phyloP scores from a whole-genome alignment of 2,888 invertebrate genomes.

The Leucophora obtusa region DNA sequence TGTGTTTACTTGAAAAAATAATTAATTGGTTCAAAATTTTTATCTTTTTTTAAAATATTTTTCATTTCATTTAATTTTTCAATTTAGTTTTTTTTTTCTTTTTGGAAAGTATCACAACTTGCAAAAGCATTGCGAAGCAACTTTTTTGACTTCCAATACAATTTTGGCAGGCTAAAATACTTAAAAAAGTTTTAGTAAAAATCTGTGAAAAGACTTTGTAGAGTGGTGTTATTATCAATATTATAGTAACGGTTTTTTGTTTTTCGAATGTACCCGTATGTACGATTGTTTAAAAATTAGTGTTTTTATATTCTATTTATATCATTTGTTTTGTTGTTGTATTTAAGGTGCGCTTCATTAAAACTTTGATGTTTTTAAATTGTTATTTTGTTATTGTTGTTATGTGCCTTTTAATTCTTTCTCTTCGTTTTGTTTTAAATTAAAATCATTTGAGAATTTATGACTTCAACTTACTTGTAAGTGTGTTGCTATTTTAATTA shows the following conservation, averaged over 20 bases:
- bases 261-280: slow-evolving; percentile 50
- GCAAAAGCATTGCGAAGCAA: no score
- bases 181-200: no score
- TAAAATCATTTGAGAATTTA: slow-evolving; percentile 60
- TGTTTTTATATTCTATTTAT: slow-evolving; percentile 12
- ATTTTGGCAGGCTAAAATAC: no score
- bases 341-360: slow-evolving; percentile 63
- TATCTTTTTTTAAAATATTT: no score
- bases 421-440: slow-evolving; percentile 36
- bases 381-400: slow-evolving; percentile 20
- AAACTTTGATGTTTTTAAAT: slow-evolving; percentile 22
- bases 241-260: slow-evolving; percentile 49
- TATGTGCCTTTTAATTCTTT: slow-evolving; percentile 33
- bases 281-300: slow-evolving; percentile 57
- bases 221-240: slow-evolving; percentile 22
- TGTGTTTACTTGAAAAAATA: no score
- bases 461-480: slow-evolving; percentile 45
- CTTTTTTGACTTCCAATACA: no score
- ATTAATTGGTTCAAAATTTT: no score
- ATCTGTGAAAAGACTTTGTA: no score
- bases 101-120: no score
- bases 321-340: slow-evolving; percentile 19
- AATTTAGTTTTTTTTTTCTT: no score
- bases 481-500: slow-evolving; percentile 58
- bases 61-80: no score